Evolutionary conservation across 2,888 invertebrate species (phyloP).

Genomic region (Cheilosia soror): DNA sequence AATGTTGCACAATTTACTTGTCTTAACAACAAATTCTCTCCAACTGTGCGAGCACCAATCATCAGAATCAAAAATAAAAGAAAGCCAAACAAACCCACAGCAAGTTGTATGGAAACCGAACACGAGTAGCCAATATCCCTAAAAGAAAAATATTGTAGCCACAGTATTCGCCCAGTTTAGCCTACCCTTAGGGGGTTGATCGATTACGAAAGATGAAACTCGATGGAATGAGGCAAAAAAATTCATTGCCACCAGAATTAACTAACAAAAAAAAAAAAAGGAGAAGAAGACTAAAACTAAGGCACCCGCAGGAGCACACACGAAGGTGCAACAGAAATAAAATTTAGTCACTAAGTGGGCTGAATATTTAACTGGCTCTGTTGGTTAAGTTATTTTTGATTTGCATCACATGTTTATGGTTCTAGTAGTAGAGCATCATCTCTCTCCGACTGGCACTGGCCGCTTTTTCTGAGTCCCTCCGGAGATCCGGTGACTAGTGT

Average conservation of each 20-base stretch:
- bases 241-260: slow-evolving; percentile 72
- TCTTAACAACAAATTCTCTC: slow-evolving; percentile 49
- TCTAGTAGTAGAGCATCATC: slow-evolving; percentile 27
- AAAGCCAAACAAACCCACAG: slow-evolving; percentile 25
- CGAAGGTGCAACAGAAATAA: slow-evolving; percentile 32
- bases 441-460: slow-evolving; percentile 49
- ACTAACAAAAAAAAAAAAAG: slow-evolving; percentile 28
- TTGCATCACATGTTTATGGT: slow-evolving; percentile 58
- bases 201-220: slow-evolving; percentile 70
- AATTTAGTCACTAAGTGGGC: slow-evolving; percentile 53
- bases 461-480: slow-evolving; percentile 47
- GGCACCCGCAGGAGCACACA: slow-evolving; percentile 17
- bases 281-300: not conserved
- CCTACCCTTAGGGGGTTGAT: slow-evolving; percentile 75
- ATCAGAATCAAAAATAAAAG: slow-evolving; percentile 24
- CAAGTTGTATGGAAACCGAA: slow-evolving; percentile 30
- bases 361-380: slow-evolving; percentile 30
- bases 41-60: slow-evolving; percentile 64
- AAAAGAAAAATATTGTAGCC: slow-evolving; percentile 47
- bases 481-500: slow-evolving; percentile 74
- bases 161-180: slow-evolving; percentile 55
- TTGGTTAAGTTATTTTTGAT: slow-evolving; percentile 56
- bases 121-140: slow-evolving; percentile 65
- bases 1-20: slow-evolving; percentile 40
- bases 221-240: slow-evolving; percentile 62